Evolutionary conservation across 2,888 invertebrate genomes (phyloP).

Genomic region (Chrysolina haemoptera): DNA sequence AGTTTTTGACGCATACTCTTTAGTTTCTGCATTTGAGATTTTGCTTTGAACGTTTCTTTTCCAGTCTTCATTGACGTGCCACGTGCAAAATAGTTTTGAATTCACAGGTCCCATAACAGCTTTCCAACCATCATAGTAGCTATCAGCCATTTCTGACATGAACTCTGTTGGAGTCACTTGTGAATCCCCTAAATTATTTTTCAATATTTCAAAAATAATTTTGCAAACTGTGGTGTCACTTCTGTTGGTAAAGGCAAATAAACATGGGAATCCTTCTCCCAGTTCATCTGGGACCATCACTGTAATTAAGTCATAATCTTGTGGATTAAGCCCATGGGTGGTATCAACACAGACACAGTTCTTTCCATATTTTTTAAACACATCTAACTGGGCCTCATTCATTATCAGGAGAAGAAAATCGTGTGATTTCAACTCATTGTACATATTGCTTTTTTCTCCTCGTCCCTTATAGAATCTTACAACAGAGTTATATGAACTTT

Average conservation of each 20-base stretch:
- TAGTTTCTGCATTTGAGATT: slow-evolving; percentile 34
- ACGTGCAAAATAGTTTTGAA: slow-evolving; percentile 41
- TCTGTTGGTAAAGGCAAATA: slow-evolving; percentile 36
- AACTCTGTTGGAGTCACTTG: slow-evolving; percentile 40
- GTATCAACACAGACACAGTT: slow-evolving; percentile 52
- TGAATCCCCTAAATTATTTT: slow-evolving; percentile 8
- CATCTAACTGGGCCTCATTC: slow-evolving; percentile 47
- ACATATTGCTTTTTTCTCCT: slow-evolving; percentile 23
- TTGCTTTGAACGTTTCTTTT: slow-evolving; percentile 39
- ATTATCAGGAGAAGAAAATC: slow-evolving; percentile 57
- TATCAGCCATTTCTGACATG: slow-evolving; percentile 43
- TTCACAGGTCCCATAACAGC: slow-evolving; percentile 34
- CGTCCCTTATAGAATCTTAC: slow-evolving; percentile 34
- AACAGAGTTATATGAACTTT: slow-evolving; percentile 14
- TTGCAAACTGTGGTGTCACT: slow-evolving; percentile 22
- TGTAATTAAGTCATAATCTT: slow-evolving; percentile 47
- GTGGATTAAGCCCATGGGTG: slow-evolving; percentile 47
- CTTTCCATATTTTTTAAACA: slow-evolving; percentile 46
- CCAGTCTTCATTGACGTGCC: slow-evolving; percentile 44
- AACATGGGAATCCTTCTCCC: slow-evolving; percentile 32
- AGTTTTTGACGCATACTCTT: slow-evolving; percentile 24
- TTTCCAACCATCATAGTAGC: slow-evolving; percentile 42
- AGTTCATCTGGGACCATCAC: slow-evolving; percentile 45
- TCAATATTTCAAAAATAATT: slow-evolving; percentile 25
- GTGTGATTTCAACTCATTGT: slow-evolving; percentile 41